phyloP scores from a whole-genome alignment of 2,797 vertebrate genomes.

The Pipistrellus nathusii region DNA sequence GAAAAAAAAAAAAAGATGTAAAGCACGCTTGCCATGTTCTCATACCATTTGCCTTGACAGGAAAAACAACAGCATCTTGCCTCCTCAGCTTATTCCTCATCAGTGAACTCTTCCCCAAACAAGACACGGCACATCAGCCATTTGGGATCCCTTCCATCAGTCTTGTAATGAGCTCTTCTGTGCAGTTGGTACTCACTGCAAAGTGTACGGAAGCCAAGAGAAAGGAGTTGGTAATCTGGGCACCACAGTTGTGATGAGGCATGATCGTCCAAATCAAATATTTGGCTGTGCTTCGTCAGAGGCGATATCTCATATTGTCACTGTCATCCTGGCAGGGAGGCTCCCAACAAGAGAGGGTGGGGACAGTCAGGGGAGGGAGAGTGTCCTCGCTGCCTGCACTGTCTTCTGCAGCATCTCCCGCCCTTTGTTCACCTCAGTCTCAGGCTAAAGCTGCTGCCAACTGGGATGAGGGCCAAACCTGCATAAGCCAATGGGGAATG shows the following conservation, averaged over 20 bases:
- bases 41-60: conserved; percentile 83
- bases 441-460: not conserved
- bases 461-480: not conserved
- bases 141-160: conserved; percentile 73
- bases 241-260: conserved; percentile 75
- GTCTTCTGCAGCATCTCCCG: fast-evolving
- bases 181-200: conserved; percentile 77
- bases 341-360: not conserved
- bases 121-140: conserved; percentile 83
- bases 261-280: conserved; percentile 83
- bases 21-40: conserved; percentile 78
- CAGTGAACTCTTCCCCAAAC: conserved; percentile 83
- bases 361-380: not conserved
- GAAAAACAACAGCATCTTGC: conserved; percentile 83
- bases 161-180: conserved; percentile 74
- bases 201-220: conserved; percentile 68
- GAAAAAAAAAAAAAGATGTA: conserved; percentile 60
- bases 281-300: conserved; percentile 79
- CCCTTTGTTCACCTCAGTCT: not conserved
- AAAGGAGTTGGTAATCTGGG: conserved; percentile 80
- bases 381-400: not conserved
- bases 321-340: conserved; percentile 56
- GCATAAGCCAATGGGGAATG: not conserved
- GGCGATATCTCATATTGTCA: conserved; percentile 72
- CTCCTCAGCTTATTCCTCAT: conserved; percentile 83